Evolutionary conservation across 1,140 invertebrate species (phyloP).

Genomic region (Calycopis cecrops): DNA sequence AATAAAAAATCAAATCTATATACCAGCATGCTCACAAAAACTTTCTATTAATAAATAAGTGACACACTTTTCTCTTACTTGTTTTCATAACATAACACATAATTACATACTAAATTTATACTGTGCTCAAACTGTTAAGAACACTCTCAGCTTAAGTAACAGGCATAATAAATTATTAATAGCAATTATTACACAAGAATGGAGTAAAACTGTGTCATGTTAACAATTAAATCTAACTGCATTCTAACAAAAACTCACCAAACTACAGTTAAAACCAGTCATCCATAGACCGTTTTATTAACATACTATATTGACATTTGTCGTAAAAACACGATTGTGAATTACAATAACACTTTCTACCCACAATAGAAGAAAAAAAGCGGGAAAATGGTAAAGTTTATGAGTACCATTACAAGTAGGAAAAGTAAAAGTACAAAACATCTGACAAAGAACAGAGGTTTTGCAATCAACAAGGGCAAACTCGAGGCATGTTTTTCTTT

Average conservation of each 20-base stretch:
- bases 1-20: too few species aligned
- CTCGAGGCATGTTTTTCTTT: conserved; percentile 48
- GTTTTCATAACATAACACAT: conserved; percentile 15
- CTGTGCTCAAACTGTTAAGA: background rate
- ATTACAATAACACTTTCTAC: conserved; percentile 28
- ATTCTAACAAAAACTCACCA: conserved; percentile 39
- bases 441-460: conserved; percentile 68
- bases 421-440: conserved; percentile 66
- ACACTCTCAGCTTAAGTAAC: conserved; percentile 1
- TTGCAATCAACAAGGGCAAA: conserved; percentile 67
- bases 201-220: conserved; percentile 29
- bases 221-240: conserved; percentile 39
- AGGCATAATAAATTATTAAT: background rate
- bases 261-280: conserved; percentile 44
- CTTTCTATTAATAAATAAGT: too few species aligned
- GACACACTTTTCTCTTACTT: conserved; percentile 1
- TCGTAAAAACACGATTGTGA: conserved; percentile 11
- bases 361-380: conserved; percentile 36
- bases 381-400: conserved; percentile 31
- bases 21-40: too few species aligned
- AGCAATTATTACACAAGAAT: conserved; percentile 30
- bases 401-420: conserved; percentile 26
- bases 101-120: conserved; percentile 14
- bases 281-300: conserved; percentile 47
- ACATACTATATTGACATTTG: conserved; percentile 28